phyloP scores from a whole-genome alignment of 2,888 invertebrate species.

The Amblyteles armatorius region DNA sequence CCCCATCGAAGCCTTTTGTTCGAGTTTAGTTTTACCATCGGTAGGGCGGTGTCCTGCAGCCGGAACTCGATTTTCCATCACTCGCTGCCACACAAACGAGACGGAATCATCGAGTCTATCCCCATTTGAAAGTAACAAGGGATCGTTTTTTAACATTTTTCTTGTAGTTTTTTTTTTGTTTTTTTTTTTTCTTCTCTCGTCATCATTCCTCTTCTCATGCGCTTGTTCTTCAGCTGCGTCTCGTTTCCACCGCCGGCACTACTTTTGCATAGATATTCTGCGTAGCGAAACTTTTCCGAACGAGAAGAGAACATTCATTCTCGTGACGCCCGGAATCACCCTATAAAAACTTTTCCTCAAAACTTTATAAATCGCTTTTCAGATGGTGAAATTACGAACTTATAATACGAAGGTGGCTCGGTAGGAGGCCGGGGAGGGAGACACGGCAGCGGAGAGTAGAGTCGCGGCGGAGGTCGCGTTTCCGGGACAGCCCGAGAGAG shows the following conservation, averaged over 20 bases:
- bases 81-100: constrained; percentile 1
- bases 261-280: constrained; percentile 62
- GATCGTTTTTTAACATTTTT: constrained; percentile 23
- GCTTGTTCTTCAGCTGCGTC: neutral
- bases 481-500: constrained; percentile 22
- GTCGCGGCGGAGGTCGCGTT: constrained; percentile 28
- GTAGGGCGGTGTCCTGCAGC: constrained; percentile 17
- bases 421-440: constrained; percentile 27
- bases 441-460: constrained; percentile 16
- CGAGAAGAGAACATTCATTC: constrained; percentile 69
- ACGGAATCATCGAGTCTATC: constrained; percentile 41
- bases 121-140: constrained; percentile 34
- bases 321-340: constrained; percentile 66
- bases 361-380: constrained; percentile 69
- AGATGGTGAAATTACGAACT: constrained; percentile 68
- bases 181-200: neutral
- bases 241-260: constrained; percentile 37
- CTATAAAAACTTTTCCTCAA: constrained; percentile 68
- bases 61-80: constrained; percentile 1
- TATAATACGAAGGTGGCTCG: constrained; percentile 62
- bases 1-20: constrained; percentile 56
- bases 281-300: constrained; percentile 67
- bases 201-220: neutral
- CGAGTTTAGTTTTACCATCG: constrained; percentile 61
- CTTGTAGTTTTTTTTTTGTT: constrained; percentile 16